phyloP scores from a whole-genome alignment of 2,113 vertebrate genomes.

The Tachysurus vachellii region DNA sequence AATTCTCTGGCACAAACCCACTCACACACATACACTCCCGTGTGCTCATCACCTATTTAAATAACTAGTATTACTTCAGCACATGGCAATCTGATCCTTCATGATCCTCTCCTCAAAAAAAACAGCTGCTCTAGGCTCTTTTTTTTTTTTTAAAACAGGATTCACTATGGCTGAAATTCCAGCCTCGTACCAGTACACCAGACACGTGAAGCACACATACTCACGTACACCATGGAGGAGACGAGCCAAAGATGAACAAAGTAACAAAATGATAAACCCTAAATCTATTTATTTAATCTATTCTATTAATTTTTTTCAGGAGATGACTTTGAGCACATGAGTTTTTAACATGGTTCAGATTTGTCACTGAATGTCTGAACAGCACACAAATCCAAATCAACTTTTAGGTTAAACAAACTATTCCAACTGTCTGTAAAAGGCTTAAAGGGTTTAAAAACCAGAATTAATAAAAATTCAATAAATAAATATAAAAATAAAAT shows the following conservation, averaged over 20 bases:
- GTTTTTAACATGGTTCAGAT: background rate
- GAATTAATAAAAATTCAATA: background rate
- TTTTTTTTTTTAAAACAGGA: background rate
- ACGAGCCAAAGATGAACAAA: background rate
- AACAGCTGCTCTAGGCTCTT: constrained; percentile 10
- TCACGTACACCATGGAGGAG: background rate
- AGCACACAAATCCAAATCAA: background rate
- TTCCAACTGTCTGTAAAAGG: background rate
- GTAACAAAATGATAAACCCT: no score
- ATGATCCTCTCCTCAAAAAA: constrained; percentile 4
- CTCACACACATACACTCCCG: background rate
- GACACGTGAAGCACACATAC: background rate
- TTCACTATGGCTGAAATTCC: background rate
- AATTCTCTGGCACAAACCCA: constrained; percentile 5
- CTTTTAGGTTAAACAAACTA: background rate
- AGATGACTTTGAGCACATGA: background rate
- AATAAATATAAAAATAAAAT: background rate
- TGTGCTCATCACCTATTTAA: constrained; percentile 33
- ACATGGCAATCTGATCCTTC: constrained; percentile 23
- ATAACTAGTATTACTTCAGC: constrained; percentile 32
- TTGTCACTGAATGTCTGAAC: background rate
- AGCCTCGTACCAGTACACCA: background rate
- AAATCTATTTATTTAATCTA: no score
- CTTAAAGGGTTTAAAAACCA: no score
- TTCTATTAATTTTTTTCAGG: background rate